phyloP scores from a whole-genome alignment of 1,140 invertebrate genomes.

The Acyrthosiphon pisum region DNA sequence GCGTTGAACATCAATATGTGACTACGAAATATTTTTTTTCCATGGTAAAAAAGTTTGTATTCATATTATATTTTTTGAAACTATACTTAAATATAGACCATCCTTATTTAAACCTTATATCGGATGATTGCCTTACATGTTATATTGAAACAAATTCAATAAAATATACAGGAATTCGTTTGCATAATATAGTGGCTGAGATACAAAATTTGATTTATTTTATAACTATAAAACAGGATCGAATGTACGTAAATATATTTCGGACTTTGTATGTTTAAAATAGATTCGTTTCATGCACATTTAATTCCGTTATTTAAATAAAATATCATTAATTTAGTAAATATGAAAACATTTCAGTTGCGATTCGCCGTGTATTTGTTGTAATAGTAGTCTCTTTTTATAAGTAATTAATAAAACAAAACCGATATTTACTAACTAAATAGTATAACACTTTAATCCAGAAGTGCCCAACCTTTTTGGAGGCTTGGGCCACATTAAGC shows the following conservation, averaged over 20 bases:
- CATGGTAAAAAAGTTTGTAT: neutral
- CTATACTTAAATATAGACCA: neutral
- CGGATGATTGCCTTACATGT: neutral
- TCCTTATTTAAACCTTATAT: neutral
- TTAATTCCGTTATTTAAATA: neutral
- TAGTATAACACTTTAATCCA: neutral
- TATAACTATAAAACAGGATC: neutral
- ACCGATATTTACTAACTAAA: neutral
- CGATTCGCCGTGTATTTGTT: neutral
- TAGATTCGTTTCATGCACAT: neutral
- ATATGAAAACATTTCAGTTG: neutral
- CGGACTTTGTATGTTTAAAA: neutral
- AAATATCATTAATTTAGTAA: neutral
- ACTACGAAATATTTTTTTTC: conserved; percentile 33
- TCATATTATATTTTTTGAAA: conserved; percentile 13
- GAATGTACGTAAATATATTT: neutral
- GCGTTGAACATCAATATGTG: conserved; percentile 43
- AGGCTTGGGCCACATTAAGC: neutral
- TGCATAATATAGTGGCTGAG: neutral
- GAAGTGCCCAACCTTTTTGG: neutral
- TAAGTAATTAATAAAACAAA: neutral
- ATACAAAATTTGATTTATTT: conserved; percentile 4
- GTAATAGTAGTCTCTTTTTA: neutral
- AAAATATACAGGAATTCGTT: neutral
- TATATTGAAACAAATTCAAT: neutral